These are phyloP conservation scores for Chauna torquata DNA, from an alignment of 2,113 vertebrate species.

Conservation along the genomic window DNA sequence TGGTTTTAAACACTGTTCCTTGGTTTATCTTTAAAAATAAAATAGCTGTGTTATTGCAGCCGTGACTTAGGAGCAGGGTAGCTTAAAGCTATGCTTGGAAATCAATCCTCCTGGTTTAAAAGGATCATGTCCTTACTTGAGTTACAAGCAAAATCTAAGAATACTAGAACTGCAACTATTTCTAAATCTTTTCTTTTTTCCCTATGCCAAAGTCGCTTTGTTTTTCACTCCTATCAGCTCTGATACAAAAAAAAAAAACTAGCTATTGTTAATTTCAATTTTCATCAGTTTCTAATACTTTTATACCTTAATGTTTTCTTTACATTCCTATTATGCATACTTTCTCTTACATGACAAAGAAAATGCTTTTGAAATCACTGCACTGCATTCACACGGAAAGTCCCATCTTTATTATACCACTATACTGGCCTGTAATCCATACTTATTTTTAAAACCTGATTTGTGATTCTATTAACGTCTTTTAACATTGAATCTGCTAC, in stretches of 20 bases:
- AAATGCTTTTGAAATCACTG: not conserved
- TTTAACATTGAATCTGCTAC: not conserved
- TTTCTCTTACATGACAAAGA: not conserved
- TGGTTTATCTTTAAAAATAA: not conserved
- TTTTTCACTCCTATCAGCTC: not conserved
- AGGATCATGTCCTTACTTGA: not conserved
- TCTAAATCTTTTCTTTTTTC: not conserved
- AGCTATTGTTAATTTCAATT: not conserved
- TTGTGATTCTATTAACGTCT: not conserved
- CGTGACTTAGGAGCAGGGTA: not conserved
- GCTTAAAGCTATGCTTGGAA: not conserved
- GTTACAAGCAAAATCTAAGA: not conserved
- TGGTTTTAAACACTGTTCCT: not conserved
- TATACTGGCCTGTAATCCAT: not conserved
- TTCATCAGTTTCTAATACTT: not conserved
- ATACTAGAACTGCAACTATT: not conserved
- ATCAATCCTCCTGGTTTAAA: not conserved
- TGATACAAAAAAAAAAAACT: not conserved
- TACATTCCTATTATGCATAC: not conserved
- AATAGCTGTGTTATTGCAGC: not conserved
- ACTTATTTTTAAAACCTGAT: not conserved
- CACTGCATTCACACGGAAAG: not conserved
- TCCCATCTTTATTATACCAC: not conserved
- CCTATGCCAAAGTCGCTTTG: not conserved
- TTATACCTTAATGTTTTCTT: not conserved